Evolutionary conservation across 2,888 invertebrate genomes (phyloP).

Genomic region (Tridacna crocea): DNA sequence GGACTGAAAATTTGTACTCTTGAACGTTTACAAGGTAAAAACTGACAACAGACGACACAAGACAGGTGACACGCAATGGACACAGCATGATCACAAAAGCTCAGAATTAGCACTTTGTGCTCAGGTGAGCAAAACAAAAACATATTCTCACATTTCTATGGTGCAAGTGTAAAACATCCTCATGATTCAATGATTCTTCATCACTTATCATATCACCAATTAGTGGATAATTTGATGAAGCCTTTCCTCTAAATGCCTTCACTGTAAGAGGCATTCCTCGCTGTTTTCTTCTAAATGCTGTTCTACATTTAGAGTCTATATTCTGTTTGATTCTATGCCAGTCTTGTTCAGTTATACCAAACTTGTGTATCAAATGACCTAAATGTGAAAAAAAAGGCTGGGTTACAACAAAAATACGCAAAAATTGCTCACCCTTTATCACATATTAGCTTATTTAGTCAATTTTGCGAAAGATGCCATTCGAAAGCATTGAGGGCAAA

Average conservation of each 20-base stretch:
- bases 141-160: constrained; percentile 34
- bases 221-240: constrained; percentile 61
- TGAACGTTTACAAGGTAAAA: no score
- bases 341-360: constrained; percentile 85
- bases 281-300: constrained; percentile 83
- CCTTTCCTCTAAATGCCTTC: constrained; percentile 82
- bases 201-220: constrained; percentile 76
- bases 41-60: no score
- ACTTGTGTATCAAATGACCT: constrained; percentile 85
- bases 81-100: no score
- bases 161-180: constrained; percentile 76
- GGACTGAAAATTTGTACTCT: no score
- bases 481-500: neutral
- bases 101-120: no score
- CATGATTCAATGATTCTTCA: constrained; percentile 72
- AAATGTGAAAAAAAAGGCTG: constrained; percentile 34
- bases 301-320: constrained; percentile 86
- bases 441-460: no score
- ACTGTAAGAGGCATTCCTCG: constrained; percentile 82
- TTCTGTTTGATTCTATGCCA: constrained; percentile 86
- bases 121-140: neutral
- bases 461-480: no score
- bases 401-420: no score
- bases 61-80: no score
- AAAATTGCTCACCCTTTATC: no score